These are phyloP conservation scores for Theocolax elegans DNA, from an alignment of 1,140 invertebrate species.

Conservation along the genomic window DNA sequence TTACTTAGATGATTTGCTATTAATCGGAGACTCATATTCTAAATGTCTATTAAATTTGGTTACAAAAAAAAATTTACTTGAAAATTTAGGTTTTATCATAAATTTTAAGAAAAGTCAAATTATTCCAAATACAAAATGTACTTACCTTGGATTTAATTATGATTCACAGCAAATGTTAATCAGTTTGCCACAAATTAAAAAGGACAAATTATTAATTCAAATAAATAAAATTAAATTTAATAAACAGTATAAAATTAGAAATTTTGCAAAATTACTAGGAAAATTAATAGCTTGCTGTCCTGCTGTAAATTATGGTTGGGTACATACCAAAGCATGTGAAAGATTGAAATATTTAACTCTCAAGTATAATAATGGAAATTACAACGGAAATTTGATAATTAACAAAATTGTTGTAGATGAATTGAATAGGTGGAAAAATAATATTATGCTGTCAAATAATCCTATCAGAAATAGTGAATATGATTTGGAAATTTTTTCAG, in stretches of 20 bases:
- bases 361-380: not conserved
- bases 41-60: conserved; percentile 12
- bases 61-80: not conserved
- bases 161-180: conserved; percentile 7
- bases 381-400: not conserved
- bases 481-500: conserved; percentile 31
- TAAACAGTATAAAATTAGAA: conserved; percentile 41
- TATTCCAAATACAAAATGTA: not conserved
- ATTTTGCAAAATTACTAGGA: conserved; percentile 42
- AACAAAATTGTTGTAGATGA: conserved; percentile 36
- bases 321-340: too few species aligned
- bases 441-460: conserved; percentile 23
- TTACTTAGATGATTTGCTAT: conserved; percentile 51
- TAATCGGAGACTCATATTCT: conserved; percentile 35
- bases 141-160: conserved; percentile 9
- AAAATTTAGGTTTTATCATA: too few species aligned
- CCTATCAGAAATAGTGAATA: not conserved
- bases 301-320: too few species aligned
- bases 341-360: conserved; percentile 38
- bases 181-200: conserved; percentile 20
- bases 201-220: too few species aligned
- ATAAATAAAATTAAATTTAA: not conserved
- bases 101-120: conserved; percentile 13
- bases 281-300: conserved; percentile 41
- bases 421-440: conserved; percentile 43